phyloP scores from a whole-genome alignment of 2,888 invertebrate species.

The Athalia circularis region DNA sequence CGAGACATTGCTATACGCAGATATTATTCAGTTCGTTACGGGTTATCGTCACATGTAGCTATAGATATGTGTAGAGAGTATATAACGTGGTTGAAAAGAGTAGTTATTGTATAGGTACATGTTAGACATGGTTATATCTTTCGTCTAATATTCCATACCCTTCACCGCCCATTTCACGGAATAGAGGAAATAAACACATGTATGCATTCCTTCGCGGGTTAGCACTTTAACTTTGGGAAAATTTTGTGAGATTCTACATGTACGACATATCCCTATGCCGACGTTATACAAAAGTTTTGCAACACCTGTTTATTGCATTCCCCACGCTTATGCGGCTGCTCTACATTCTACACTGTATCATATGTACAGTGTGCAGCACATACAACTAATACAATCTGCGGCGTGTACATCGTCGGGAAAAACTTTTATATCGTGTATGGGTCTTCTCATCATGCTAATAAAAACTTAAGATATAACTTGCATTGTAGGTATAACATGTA shows the following conservation, averaged over 20 bases:
- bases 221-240: constrained; percentile 11
- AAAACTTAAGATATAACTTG: too few relatives aligned
- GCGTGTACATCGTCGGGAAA: too few relatives aligned
- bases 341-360: neutral
- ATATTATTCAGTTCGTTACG: constrained; percentile 29
- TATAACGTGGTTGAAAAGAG: neutral
- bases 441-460: too few relatives aligned
- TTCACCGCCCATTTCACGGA: neutral
- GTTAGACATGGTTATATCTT: too few relatives aligned
- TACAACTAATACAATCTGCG: too few relatives aligned
- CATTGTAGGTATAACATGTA: too few relatives aligned
- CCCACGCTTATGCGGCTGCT: neutral
- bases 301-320: constrained; percentile 36
- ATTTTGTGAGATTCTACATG: neutral
- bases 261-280: neutral
- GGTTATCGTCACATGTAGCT: neutral
- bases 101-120: too few relatives aligned
- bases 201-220: constrained; percentile 1
- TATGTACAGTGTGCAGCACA: neutral
- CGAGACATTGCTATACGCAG: neutral
- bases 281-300: constrained; percentile 15
- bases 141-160: too few relatives aligned
- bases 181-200: neutral
- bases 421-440: too few relatives aligned
- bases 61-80: neutral